Evolutionary conservation across 2,888 invertebrate species (phyloP), one percentile per base, ranked within the genome.

Genomic region (Volucella zonaria): DNA sequence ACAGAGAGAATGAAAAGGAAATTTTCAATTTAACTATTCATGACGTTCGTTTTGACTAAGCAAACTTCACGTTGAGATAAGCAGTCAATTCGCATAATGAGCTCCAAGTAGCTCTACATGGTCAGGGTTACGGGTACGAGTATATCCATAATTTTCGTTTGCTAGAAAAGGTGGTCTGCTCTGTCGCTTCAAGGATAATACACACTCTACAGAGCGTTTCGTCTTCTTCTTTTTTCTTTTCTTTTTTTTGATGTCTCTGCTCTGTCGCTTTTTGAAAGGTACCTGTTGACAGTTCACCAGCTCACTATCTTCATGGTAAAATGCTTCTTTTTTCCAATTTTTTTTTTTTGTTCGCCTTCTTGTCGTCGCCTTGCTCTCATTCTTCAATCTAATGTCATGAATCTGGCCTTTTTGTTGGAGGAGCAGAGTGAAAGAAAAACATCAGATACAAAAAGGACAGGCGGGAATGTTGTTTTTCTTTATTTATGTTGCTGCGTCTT

Each of bases 241-340:
- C 47, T 23, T 49, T 54, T 6, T 68, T 23, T 23, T 23, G 1
- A 45, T 18, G 4, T 11, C 1, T 40, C 2, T 62, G 31, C 6
- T 45, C 11, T 43, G 42, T 58, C 54, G 66, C 71, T 52, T 67
- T 82, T 31, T 62, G 77, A 67, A 62, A 82, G 73, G 64, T 62
- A 82, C 82, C 78, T 82, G 82, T 82, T 82, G 82, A 82, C 82
- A 78, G 82, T 82, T 78, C 66, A 68, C 78, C 74, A 31, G 1
- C 6, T 75, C 78, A 73, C 43, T 68, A 67, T 78, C 78, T 66
- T 62, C 40, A 61, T 59, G 68, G 47, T 58, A 45, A 61, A 31
- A 11, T 59, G 42, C 42, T 23, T 49, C 15, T 49, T 75, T 56
- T 38, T 38, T 54, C 64, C 42, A 49, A 43, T n/a, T 49, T 45